Conservation (phyloP, 2,888 invertebrate species). For the Zaprionus lineosus region DNA sequence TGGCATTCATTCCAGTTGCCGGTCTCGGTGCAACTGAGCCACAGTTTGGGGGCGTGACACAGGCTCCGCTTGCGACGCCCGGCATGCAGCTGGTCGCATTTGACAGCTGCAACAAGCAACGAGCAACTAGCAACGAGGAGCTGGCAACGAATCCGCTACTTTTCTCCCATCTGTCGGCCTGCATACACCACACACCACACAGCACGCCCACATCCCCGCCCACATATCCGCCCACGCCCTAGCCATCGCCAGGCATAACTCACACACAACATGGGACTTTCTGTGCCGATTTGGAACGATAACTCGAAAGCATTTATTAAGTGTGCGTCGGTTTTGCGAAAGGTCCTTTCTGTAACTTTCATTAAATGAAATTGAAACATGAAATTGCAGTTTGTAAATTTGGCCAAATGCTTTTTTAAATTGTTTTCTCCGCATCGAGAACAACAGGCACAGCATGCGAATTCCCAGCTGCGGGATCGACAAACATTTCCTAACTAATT, state of each 20-base stretch:
- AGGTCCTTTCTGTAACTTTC: conserved; percentile 24
- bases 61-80: background rate
- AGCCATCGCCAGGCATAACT: too few species aligned
- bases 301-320: conserved; percentile 42
- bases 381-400: conserved; percentile 21
- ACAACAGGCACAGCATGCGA: conserved; percentile 1
- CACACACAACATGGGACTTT: conserved; percentile 14
- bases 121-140: too few species aligned
- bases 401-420: conserved; percentile 14
- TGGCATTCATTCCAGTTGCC: conserved; percentile 51
- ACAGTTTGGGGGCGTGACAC: conserved; percentile 15
- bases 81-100: conserved; percentile 6
- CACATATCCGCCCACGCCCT: too few species aligned
- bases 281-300: conserved; percentile 13
- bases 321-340: conserved; percentile 11
- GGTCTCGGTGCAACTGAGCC: conserved; percentile 26
- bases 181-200: too few species aligned
- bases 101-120: conserved; percentile 38
- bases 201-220: too few species aligned
- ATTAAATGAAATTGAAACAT: conserved; percentile 35
- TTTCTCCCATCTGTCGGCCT: too few species aligned
- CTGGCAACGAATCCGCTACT: too few species aligned
- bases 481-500: conserved; percentile 27
- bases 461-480: conserved; percentile 17
- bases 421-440: conserved; percentile 12